These are phyloP conservation scores for Oceanodroma tethys DNA, from an alignment of 2,113 vertebrate genomes.

Conservation along the genomic window DNA sequence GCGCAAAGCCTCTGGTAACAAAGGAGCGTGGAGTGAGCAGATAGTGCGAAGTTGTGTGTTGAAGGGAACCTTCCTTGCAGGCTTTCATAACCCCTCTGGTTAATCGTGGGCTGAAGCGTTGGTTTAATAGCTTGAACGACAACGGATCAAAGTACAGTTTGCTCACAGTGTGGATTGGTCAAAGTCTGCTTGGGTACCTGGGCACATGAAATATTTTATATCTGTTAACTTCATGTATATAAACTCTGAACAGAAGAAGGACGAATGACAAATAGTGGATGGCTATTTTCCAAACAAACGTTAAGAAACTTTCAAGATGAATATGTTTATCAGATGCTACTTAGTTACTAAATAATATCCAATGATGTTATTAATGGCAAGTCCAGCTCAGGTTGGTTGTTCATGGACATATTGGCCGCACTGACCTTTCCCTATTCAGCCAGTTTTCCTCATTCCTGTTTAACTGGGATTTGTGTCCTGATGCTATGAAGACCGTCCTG, in stretches of 20 bases:
- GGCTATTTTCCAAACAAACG: background rate
- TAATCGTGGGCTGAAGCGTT: background rate
- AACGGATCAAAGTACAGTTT: background rate
- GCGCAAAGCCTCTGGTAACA: background rate
- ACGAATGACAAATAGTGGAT: background rate
- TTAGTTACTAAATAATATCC: background rate
- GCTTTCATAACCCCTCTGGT: background rate
- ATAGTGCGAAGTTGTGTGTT: background rate
- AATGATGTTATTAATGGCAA: background rate
- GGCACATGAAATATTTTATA: background rate
- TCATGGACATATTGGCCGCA: accelerated
- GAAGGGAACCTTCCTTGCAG: background rate
- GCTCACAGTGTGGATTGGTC: background rate
- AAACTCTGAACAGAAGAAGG: background rate
- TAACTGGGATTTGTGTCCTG: background rate
- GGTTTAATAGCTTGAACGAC: background rate
- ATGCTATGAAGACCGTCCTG: background rate
- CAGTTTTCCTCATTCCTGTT: background rate
- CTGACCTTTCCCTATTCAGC: background rate
- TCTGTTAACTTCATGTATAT: no score
- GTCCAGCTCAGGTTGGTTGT: background rate
- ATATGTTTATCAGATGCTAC: background rate
- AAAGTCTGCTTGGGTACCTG: background rate
- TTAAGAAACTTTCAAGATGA: background rate
- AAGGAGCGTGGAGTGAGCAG: background rate